phyloP scores from a whole-genome alignment of 2,888 invertebrate genomes.

The Spodoptera exigua region DNA sequence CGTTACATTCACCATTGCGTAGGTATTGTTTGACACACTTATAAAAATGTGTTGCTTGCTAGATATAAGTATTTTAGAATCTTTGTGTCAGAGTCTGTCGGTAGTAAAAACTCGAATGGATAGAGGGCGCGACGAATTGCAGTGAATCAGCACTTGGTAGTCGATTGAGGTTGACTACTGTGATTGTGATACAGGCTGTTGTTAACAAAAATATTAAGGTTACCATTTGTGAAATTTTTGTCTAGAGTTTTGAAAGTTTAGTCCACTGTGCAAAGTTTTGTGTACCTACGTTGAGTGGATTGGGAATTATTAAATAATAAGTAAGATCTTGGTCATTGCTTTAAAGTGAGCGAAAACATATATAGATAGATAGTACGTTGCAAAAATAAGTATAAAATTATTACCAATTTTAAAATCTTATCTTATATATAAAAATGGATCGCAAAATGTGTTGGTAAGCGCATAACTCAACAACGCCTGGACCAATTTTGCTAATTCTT shows the following conservation, averaged over 20 bases:
- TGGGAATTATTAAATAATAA: too few relatives aligned
- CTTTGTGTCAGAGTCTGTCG: conserved; percentile 55
- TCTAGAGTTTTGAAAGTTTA: neutral
- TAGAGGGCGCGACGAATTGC: conserved; percentile 83
- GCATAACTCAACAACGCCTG: too few relatives aligned
- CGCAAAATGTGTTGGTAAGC: too few relatives aligned
- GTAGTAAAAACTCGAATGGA: conserved; percentile 78
- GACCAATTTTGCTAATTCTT: too few relatives aligned
- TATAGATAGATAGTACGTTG: too few relatives aligned
- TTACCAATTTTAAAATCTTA: too few relatives aligned
- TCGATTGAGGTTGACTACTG: conserved; percentile 81
- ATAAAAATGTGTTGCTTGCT: conserved; percentile 41
- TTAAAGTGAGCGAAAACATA: too few relatives aligned
- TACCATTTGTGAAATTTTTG: conserved; percentile 8
- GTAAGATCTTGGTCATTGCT: too few relatives aligned
- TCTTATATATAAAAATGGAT: too few relatives aligned
- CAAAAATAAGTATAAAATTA: too few relatives aligned
- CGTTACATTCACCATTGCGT: conserved; percentile 28
- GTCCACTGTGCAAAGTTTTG: too few relatives aligned
- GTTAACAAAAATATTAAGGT: conserved; percentile 9
- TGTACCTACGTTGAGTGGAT: too few relatives aligned
- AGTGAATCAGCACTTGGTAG: conserved; percentile 79
- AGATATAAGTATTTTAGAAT: conserved; percentile 56
- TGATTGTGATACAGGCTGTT: conserved; percentile 67
- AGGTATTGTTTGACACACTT: conserved; percentile 51